Base-by-base conservation (phyloP, 2,797 vertebrate species). In the Cuniculus paca region DNA sequence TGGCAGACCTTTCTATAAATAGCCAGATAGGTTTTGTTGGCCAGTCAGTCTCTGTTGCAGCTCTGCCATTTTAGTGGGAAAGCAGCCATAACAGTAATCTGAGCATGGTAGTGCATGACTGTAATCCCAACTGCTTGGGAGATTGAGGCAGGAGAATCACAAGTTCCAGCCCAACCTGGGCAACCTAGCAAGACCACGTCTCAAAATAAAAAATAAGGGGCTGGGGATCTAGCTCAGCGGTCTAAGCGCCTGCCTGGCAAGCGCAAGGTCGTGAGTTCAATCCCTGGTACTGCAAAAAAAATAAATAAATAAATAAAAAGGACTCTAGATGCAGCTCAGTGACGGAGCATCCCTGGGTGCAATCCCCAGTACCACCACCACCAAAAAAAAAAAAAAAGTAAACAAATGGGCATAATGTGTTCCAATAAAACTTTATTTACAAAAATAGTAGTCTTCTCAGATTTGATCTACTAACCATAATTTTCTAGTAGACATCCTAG, bases 341-440 rank as follows among this genome's bases (percentile, higher is more conserved):
- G 5, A 16, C 31, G 31, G 42, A 31, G 45, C 72, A 75, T 45
- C 26, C 72, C 42, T 75, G 26, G 26, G 26, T 48, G 48, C 42
- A 48, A 31, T 45, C 26, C 39, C 72, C 26, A 74, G 42, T n/a
- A n/a, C 63, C 63, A 65, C 61, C 3, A 24, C 22, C 22, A n/a
- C n/a, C n/a, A n/a, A n/a, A n/a, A n/a, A n/a, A 42, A 12, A 6
- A 24, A 72, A 42, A 42, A 74, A 13, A 54, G n/a, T 45, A 58
- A 58, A 60, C 50, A 90, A 88, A 58, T 58, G 31, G 52, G 36
- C 50, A 4, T 58, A 68, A 39, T 89, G 20, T 68, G 34, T 96
- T 91, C 61, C 83, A 89, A 1, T 92, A 82, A 96, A 79, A 90
- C 58, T 90, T 90, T 65, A 80, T 74, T 92, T 90, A 78, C 26